Evolutionary conservation across 2,888 invertebrate species (phyloP), one percentile per base, ranked within the genome.

Genomic region (Euplexia lucipara): DNA sequence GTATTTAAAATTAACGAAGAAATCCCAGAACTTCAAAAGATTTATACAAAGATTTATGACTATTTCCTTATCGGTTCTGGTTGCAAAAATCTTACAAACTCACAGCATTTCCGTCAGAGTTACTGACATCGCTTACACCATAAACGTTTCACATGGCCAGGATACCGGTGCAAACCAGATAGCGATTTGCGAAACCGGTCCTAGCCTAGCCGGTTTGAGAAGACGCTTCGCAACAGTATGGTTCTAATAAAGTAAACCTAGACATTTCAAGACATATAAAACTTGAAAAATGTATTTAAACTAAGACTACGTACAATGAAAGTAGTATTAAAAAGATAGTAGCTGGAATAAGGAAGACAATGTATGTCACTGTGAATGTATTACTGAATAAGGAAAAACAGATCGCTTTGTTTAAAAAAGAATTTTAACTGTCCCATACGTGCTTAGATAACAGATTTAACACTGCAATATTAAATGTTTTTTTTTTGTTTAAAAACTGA

Each of bases 81-180:
- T 32, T 2, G 35, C 52, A 18, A 45, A 51, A 32, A 51, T 26
- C n/a, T 34, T 12, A 39, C 20, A 20, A 42, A 30, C 9, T 47
- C n/a, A 32, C 9, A 52, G 18, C n/a, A 53, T 64, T 60, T 70
- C 39, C 57, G 47, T 12, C 48, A 57, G 41, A 57, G 39, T 39
- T 53, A 20, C 32, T 37, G 44, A 45, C 76, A 70, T 48, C 37
- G 26, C 37, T 52, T 67, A 56, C 61, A 47, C 53, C 75, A 73
- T 64, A 70, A 56, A 32, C 41, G 42, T 65, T 70, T 65, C 57
- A 61, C 56, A 75, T 57, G 58, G 56, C 41, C 70, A 41, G 57
- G 52, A 69, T 60, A 76, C 76, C 71, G 53, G 53, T 70, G 8
- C 76, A 65, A 74, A 76, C 60, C 44, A 60, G 76, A 57, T 70